Evolutionary conservation across 2,113 vertebrate genomes (phyloP).

Genomic region (Pedetes capensis): DNA sequence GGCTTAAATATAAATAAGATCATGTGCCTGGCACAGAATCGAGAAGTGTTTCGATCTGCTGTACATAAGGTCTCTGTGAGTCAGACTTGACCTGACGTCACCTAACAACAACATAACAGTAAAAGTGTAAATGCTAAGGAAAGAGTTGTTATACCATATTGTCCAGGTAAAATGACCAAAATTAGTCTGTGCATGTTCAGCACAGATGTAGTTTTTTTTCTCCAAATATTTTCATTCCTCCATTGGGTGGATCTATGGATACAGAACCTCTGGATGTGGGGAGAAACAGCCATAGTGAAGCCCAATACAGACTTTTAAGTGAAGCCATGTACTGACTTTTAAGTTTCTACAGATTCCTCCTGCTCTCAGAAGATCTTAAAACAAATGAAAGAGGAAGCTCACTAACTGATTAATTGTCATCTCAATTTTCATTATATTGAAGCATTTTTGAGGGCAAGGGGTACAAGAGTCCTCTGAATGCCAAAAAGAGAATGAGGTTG

Average conservation of each 20-base stretch:
- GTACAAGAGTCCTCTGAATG: slow-evolving; percentile 28
- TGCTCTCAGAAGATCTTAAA: background rate
- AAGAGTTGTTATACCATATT: background rate
- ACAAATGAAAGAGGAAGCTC: slow-evolving; percentile 4
- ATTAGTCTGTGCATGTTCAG: background rate
- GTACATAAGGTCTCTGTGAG: no score
- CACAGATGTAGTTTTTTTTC: background rate
- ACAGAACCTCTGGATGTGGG: background rate
- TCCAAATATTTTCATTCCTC: background rate
- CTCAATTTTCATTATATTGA: slow-evolving; percentile 63
- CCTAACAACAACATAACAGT: no score
- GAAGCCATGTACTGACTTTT: background rate
- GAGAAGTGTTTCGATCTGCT: no score
- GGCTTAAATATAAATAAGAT: no score
- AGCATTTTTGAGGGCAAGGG: slow-evolving; percentile 53
- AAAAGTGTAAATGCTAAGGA: background rate
- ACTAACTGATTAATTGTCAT: slow-evolving; percentile 58
- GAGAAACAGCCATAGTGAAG: background rate
- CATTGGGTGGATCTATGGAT: background rate
- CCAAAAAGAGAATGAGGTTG: slow-evolving; percentile 44
- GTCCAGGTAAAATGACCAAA: background rate
- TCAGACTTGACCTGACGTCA: no score
- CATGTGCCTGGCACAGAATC: no score
- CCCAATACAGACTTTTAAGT: background rate
- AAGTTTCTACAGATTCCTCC: background rate